A percentile compares a stretch with the other conserved stretches of the same genome.
phyloP scores from a whole-genome alignment of 2,797 vertebrate genomes.

The Pelochelys cantorii region DNA sequence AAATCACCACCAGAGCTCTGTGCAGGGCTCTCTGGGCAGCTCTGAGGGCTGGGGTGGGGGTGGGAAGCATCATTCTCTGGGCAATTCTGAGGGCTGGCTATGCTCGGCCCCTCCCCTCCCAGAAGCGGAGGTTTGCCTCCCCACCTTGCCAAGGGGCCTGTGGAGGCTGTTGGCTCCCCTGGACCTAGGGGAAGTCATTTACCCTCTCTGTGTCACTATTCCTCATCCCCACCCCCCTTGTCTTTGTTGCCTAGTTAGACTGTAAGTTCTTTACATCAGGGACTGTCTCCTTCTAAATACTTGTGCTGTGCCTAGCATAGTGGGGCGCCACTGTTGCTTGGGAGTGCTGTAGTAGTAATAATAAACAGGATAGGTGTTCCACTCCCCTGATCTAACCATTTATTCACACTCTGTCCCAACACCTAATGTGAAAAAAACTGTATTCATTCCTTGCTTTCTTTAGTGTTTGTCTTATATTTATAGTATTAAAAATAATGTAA shows the following conservation, averaged over 20 bases:
- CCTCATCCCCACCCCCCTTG: fast-evolving
- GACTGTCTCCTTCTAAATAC: neutral
- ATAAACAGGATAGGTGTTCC: fast-evolving
- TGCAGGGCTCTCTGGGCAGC: no score
- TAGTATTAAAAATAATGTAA: neutral
- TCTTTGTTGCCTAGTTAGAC: neutral
- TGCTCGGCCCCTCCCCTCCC: no score
- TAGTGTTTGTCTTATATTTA: neutral
- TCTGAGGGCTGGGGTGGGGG: no score
- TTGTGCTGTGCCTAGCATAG: neutral
- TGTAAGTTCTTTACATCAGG: neutral
- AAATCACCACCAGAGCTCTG: no score
- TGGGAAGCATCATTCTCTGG: no score
- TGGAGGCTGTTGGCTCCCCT: no score
- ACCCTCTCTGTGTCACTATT: no score
- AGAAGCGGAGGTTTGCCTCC: no score
- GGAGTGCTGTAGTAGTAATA: neutral
- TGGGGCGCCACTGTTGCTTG: neutral
- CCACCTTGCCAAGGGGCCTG: no score
- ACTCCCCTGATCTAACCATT: neutral
- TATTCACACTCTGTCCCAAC: fast-evolving
- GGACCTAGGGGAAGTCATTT: neutral
- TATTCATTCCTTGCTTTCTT: neutral
- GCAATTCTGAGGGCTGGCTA: no score
- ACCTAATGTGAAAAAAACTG: neutral